Conservation (phyloP, 2,888 invertebrate species). For the Piscicola geometra region DNA sequence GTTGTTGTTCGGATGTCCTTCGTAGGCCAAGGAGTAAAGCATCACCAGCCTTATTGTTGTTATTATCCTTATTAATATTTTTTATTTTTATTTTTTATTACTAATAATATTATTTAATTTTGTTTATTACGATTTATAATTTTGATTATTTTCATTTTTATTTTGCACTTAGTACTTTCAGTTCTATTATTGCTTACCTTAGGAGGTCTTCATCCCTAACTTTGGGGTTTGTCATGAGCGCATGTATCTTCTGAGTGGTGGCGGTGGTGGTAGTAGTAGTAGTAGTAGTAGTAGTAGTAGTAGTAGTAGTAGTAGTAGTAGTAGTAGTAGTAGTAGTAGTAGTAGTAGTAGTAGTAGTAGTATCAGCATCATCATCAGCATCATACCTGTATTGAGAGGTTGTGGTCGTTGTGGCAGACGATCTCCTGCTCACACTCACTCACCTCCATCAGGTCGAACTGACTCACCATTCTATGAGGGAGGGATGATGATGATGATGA, state of each 20-base stretch:
- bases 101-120: too few relatives aligned
- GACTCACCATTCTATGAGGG: constrained; percentile 64
- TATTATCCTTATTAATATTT: not conserved
- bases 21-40: constrained; percentile 87
- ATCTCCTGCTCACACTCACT: constrained; percentile 57
- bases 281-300: not conserved
- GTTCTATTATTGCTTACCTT: too few relatives aligned
- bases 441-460: constrained; percentile 73
- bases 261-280: not conserved
- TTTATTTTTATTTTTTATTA: too few relatives aligned
- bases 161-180: too few relatives aligned
- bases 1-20: constrained; percentile 76
- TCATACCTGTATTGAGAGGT: constrained; percentile 61
- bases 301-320: not conserved
- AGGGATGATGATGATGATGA: not conserved
- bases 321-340: not conserved
- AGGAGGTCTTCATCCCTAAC: constrained; percentile 74
- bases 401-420: constrained; percentile 67
- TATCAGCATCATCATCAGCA: constrained; percentile 5
- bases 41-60: constrained; percentile 66
- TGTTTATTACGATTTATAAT: too few relatives aligned
- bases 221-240: constrained; percentile 70
- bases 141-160: too few relatives aligned
- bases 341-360: not conserved
- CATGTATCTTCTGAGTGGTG: constrained; percentile 66